Base-by-base conservation (phyloP, 64 coral and sea anemone species). In the Trachythela sp. region DNA sequence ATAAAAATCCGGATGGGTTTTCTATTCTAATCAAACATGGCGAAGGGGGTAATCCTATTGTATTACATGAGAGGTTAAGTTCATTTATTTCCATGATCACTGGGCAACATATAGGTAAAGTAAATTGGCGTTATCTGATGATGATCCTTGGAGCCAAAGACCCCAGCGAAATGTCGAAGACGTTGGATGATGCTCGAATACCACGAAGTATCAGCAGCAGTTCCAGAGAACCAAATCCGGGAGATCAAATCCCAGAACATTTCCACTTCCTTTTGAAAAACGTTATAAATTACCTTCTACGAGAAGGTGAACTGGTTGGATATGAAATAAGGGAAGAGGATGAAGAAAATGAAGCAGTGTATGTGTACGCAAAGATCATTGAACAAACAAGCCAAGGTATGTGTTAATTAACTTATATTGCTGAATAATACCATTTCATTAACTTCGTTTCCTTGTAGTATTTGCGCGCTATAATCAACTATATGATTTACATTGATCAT, bases 261-360 rank as follows among this genome's bases (percentile, higher is more conserved):
- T 36, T 36, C 80, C 93, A 99, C 39, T 92, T 91, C 30, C 80
- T 99, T n/a, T 89, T 99, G 43, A 95, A 91, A 72, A 94, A 95
- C 56, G 96, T 95, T 39, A 90, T 99, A 49, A 91, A 90, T 1
- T 99, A 99, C 68, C 94, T 92, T 41, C 94, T 99, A 39, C 93
- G 96, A 20, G 89, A 95, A 80, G 96, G 91, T 35, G 96, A 99
- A 70, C 93, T 95, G 29, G 93, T 99, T 58, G 96, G 91, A 48
- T 99, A 99, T 43, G 96, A 99, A 84, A 91, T 91, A 54, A 93
- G 94, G 33, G 68, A 90, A 83, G 91, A 99, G 72, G 96, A 91
- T 11, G 89, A 93, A 77, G 96, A 95, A 70, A 89, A 86, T 37
- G 91, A 99, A 52, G 91, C 93, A 27, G 52, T 99, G 11, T 99